Evolutionary conservation across 2,888 invertebrate species (phyloP), one percentile per base, ranked within the genome.

Genomic region (Hirtodrosophila confusa): DNA sequence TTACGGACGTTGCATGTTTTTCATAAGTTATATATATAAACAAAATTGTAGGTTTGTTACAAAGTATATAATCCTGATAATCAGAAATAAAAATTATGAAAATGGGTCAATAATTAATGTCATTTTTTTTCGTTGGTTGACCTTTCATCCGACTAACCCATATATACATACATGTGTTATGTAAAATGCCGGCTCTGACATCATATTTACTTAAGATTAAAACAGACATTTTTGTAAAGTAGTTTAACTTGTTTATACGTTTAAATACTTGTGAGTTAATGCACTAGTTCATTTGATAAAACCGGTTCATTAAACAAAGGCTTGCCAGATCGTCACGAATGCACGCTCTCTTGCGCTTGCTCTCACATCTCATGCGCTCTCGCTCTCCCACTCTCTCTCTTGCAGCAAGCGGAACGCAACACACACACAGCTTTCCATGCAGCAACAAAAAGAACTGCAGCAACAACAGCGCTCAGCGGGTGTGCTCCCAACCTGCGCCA

Each of bases 401-500:
- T 41, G 11, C 45, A 75, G 75, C 61, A 37, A 75, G 55, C 67
- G 40, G 33, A 54, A 73, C 64, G 49, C 60, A 40, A 54, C 45
- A 49, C 33, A 55, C 54, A 40, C 12, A 48, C 31, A 63, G 40
- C 44, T 56, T 39, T 57, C 50, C 60, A 75, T 72, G 72, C 76
- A 75, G 54, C 72, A 69, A 65, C 75, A 75, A 75, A 69, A 65
- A 50, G 63, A 72, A 41, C 43, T 48, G 27, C 33, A 57, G 41
- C 60, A 69, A 55, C 57, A 70, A 56, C 58, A 56, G 11, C 68
- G 56, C 10, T 7, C 37, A 39, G 47, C 24, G 1, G 41, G 27
- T 31, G 49, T 36, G 63, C 49, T 64, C 62, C 73, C 75, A 61
- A 64, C 76, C 37, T 78, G 79, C 53, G 80, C 54, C 61, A 82